Conservation (phyloP, 2,113 vertebrate species). For the Rhea pennata region DNA sequence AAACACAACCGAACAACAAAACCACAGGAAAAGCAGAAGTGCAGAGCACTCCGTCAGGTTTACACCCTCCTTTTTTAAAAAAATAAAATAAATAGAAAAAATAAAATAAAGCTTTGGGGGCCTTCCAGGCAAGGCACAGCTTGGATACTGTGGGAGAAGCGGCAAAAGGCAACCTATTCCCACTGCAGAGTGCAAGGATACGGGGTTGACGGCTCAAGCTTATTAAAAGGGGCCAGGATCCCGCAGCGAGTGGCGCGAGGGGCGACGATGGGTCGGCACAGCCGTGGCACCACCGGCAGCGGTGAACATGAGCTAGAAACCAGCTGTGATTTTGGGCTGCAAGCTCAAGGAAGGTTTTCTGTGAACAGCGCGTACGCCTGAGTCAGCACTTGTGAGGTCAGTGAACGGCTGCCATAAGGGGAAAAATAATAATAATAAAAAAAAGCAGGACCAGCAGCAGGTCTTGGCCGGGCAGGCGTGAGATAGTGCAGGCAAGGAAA, state of each 20-base stretch:
- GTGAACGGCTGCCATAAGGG: neutral
- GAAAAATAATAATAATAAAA: no score
- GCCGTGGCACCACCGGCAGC: accelerated
- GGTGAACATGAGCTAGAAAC: neutral
- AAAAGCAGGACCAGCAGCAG: neutral
- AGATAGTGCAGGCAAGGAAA: neutral
- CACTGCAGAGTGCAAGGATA: accelerated
- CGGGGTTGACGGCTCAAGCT: accelerated
- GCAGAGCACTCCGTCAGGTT: accelerated
- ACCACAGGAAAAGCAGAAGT: neutral
- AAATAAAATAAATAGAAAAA: no score
- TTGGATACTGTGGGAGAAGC: neutral
- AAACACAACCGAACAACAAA: neutral
- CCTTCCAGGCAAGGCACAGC: neutral
- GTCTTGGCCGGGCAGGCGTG: accelerated
- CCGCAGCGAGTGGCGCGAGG: accelerated
- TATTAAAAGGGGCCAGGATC: accelerated
- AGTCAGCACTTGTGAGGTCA: neutral
- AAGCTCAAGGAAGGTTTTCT: neutral
- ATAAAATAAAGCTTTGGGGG: no score
- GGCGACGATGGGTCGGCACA: accelerated
- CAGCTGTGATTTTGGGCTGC: accelerated
- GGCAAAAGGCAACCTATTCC: neutral
- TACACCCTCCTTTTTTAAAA: no score
- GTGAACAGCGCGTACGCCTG: accelerated